phyloP scores from a whole-genome alignment of 2,888 invertebrate species.

The Melanchra persicariae region DNA sequence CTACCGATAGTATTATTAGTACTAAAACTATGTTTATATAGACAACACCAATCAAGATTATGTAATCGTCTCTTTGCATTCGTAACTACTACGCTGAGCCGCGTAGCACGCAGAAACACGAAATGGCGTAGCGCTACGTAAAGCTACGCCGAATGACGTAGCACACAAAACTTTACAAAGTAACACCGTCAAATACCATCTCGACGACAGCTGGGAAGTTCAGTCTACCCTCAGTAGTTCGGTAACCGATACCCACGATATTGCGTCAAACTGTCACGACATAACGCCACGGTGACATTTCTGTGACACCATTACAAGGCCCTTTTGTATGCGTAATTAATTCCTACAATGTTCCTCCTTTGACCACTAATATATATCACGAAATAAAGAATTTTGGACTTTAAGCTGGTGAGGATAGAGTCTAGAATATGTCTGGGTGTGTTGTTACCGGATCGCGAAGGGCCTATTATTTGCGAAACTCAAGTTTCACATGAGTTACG shows the following conservation, averaged over 20 bases:
- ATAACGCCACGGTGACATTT: conserved; percentile 70
- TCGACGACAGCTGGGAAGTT: conserved; percentile 30
- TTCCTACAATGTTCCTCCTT: conserved; percentile 74
- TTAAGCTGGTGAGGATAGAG: conserved; percentile 60
- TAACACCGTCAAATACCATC: neutral
- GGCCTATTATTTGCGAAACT: conserved; percentile 75
- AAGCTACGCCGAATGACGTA: neutral
- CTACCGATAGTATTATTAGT: no score
- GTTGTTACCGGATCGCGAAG: conserved; percentile 51
- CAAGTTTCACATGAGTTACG: conserved; percentile 76
- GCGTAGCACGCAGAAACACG: neutral
- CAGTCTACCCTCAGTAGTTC: conserved; percentile 9
- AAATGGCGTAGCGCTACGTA: neutral
- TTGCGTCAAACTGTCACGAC: conserved; percentile 61
- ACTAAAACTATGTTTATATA: no score
- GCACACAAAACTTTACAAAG: conserved; percentile 4
- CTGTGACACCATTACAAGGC: conserved; percentile 70
- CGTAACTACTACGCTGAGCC: neutral
- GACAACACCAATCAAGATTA: no score
- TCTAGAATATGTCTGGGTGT: conserved; percentile 39
- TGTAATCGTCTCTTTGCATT: no score
- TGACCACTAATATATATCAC: conserved; percentile 67
- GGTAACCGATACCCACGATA: conserved; percentile 41
- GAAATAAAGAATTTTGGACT: conserved; percentile 63
- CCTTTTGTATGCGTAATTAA: conserved; percentile 83